A percentile compares a stretch with the other conserved stretches of the same genome.
These are phyloP conservation scores for Hydrozoanthus gracilis DNA, from an alignment of 92 coral and sea anemone species.

Conservation along the genomic window DNA sequence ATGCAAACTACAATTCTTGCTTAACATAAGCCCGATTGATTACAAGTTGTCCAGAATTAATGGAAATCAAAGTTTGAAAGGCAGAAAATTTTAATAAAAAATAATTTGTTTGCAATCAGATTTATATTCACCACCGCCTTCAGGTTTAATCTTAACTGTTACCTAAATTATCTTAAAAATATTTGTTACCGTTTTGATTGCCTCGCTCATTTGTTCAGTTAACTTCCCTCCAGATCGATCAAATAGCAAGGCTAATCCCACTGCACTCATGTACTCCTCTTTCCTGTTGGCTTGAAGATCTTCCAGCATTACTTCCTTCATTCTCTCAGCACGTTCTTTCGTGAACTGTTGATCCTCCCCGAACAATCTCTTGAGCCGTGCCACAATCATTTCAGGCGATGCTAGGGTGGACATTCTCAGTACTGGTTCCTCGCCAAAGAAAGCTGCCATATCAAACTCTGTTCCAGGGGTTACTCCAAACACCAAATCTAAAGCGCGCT, in stretches of 20 bases:
- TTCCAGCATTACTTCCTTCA: constrained; percentile 74
- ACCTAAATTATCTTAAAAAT: no score
- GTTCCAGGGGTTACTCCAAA: constrained; percentile 62
- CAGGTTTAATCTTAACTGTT: no score
- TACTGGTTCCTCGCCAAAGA: constrained; percentile 74
- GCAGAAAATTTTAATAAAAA: no score
- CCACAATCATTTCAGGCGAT: constrained; percentile 65
- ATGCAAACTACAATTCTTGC: no score
- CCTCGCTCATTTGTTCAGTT: constrained; percentile 64
- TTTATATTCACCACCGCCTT: no score
- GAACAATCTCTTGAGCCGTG: constrained; percentile 64
- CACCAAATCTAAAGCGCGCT: constrained; percentile 77
- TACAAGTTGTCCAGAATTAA: no score
- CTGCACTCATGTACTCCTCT: constrained; percentile 83
- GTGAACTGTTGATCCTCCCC: constrained; percentile 79
- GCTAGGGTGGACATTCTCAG: constrained; percentile 79
- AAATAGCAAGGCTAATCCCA: constrained; percentile 75
- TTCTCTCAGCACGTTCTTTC: constrained; percentile 65
- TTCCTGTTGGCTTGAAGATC: constrained; percentile 73
- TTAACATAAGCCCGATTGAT: no score
- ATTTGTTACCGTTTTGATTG: constrained; percentile 47
- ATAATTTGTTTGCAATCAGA: no score
- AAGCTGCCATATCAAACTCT: constrained; percentile 70
- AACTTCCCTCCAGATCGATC: constrained; percentile 85
- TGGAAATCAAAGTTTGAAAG: no score